Evolutionary conservation across 2,113 vertebrate genomes (phyloP).

Genomic region (Sander vitreus): DNA sequence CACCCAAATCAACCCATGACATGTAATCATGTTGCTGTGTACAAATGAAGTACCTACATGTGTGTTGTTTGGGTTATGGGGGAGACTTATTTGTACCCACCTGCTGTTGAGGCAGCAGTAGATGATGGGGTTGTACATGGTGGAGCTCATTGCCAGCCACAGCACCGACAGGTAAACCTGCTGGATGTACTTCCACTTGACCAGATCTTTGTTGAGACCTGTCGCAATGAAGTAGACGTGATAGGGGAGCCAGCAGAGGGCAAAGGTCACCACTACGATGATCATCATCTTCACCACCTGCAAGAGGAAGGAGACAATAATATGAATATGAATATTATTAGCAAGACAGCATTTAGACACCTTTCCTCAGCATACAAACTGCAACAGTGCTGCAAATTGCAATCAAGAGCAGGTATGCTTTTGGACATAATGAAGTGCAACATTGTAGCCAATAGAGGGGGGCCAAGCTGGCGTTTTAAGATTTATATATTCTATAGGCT

Average conservation of each 20-base stretch:
- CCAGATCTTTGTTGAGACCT: slow-evolving; percentile 88
- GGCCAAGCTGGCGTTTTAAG: not conserved
- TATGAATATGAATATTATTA: not conserved
- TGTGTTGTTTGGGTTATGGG: not conserved
- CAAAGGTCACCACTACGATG: slow-evolving; percentile 95
- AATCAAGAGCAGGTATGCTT: not conserved
- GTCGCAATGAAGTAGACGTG: slow-evolving; percentile 94
- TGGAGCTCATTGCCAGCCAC: slow-evolving; percentile 99
- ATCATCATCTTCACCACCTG: slow-evolving; percentile 99
- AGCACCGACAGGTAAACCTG: slow-evolving; percentile 96
- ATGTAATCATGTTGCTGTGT: not conserved
- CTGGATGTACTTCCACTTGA: slow-evolving; percentile 95
- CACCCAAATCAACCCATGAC: not conserved
- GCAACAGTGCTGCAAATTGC: not conserved
- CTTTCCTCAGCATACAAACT: not conserved
- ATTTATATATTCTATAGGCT: not conserved
- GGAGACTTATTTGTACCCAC: slow-evolving; percentile 78
- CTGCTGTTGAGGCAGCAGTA: slow-evolving; percentile 99
- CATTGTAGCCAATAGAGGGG: not conserved
- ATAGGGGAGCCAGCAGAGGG: slow-evolving; percentile 97
- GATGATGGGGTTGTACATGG: slow-evolving; percentile 99
- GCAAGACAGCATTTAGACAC: not conserved
- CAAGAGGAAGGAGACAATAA: slow-evolving; percentile 37
- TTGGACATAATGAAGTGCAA: not conserved
- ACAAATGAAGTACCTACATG: not conserved